A percentile compares a stretch with the other conserved stretches of the same genome.
These are phyloP conservation scores for Chloropsis cyanopogon DNA, from an alignment of 2,113 vertebrate species.

Conservation along the genomic window DNA sequence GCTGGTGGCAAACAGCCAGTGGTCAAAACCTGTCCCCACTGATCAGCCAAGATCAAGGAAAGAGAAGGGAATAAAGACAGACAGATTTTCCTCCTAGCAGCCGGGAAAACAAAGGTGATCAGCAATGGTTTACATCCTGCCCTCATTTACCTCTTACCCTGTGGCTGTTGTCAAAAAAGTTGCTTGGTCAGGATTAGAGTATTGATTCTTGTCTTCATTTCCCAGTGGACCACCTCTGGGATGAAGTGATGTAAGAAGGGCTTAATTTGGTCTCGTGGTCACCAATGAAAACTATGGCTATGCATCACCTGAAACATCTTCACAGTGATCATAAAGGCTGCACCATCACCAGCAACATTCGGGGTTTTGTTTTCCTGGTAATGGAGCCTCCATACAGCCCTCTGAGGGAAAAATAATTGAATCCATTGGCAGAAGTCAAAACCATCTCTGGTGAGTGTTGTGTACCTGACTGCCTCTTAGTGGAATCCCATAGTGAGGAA, in stretches of 20 bases:
- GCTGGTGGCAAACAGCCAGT: neutral
- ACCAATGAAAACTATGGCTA: neutral
- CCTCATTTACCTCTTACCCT: neutral
- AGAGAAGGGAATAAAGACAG: neutral
- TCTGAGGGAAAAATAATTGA: neutral
- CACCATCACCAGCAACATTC: rapidly evolving
- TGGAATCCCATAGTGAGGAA: neutral
- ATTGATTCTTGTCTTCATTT: neutral
- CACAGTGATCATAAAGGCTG: neutral
- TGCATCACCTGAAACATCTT: neutral
- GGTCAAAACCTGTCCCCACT: neutral
- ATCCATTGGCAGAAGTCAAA: neutral
- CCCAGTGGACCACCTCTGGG: neutral
- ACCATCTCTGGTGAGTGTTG: neutral
- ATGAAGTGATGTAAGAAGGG: neutral
- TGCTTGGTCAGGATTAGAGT: neutral
- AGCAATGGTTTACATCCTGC: neutral
- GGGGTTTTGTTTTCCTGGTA: neutral
- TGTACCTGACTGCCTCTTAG: neutral
- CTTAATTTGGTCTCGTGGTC: neutral
- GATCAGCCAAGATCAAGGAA: neutral
- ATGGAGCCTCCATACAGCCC: neutral
- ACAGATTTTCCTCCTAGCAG: neutral
- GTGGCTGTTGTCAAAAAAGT: neutral
- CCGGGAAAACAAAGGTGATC: neutral